Conservation (phyloP, 2,888 invertebrate genomes). For the Ichneumoninae sp. region DNA sequence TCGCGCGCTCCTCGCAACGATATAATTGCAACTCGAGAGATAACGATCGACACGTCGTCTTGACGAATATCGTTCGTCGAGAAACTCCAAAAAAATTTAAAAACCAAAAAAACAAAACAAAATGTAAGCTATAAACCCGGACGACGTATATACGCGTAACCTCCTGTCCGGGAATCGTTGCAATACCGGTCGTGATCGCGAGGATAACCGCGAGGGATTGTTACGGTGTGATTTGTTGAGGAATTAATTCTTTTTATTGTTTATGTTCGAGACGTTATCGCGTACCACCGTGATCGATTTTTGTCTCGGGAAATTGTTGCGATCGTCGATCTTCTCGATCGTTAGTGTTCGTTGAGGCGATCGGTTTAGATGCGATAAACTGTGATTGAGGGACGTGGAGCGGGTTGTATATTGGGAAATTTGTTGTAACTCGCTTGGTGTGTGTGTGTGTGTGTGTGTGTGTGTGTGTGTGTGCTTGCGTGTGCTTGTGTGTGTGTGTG, state of each 20-base stretch:
- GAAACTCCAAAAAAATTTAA: not conserved
- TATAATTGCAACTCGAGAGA: not conserved
- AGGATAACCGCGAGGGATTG: slow-evolving; percentile 5
- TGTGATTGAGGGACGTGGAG: slow-evolving; percentile 26
- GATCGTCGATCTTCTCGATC: slow-evolving; percentile 23
- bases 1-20: not conserved
- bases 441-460: not conserved
- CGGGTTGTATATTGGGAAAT: slow-evolving; percentile 38
- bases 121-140: slow-evolving; percentile 1
- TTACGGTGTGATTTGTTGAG: slow-evolving; percentile 43
- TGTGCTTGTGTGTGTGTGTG: not conserved
- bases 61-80: slow-evolving; percentile 16
- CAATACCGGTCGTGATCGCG: slow-evolving; percentile 31
- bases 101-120: not conserved
- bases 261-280: slow-evolving; percentile 13
- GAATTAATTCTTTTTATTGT: not conserved
- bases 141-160: not conserved
- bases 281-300: slow-evolving; percentile 5
- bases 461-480: not conserved
- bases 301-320: not conserved
- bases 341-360: slow-evolving; percentile 39
- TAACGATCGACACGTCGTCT: not conserved
- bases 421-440: slow-evolving; percentile 45
- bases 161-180: not conserved
- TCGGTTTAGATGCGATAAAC: slow-evolving; percentile 34